These are phyloP conservation scores for Ceraclea dissimilis DNA, from an alignment of 2,888 invertebrate genomes.

Conservation along the genomic window DNA sequence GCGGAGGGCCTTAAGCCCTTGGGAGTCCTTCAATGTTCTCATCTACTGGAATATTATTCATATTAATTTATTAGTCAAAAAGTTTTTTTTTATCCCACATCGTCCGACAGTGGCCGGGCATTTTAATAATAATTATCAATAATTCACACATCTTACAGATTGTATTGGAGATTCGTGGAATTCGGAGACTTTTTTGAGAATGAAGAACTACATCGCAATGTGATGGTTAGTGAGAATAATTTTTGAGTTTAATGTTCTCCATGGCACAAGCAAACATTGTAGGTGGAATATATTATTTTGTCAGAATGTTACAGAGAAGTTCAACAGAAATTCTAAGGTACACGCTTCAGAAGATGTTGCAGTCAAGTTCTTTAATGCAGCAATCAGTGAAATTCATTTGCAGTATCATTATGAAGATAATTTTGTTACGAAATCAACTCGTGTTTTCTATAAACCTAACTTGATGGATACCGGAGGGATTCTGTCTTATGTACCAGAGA, in stretches of 20 bases:
- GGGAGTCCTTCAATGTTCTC: too few relatives aligned
- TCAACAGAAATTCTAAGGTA: constrained; percentile 47
- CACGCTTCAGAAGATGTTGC: constrained; percentile 57
- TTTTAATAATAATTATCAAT: too few relatives aligned
- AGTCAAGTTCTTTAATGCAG: constrained; percentile 54
- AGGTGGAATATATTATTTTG: constrained; percentile 9
- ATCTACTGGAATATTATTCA: too few relatives aligned
- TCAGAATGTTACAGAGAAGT: constrained; percentile 57
- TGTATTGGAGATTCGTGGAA: constrained; percentile 34
- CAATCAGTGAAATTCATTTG: constrained; percentile 52
- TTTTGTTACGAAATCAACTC: constrained; percentile 54
- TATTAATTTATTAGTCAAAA: too few relatives aligned
- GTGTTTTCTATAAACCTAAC: constrained; percentile 61
- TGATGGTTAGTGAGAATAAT: constrained; percentile 30
- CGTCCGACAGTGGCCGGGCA: too few relatives aligned
- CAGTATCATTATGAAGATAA: constrained; percentile 57
- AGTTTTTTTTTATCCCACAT: too few relatives aligned
- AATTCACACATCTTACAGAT: constrained; percentile 28
- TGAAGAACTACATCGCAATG: constrained; percentile 32
- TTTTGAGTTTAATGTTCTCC: not conserved
- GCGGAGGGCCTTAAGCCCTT: too few relatives aligned
- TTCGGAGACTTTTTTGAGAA: constrained; percentile 32
- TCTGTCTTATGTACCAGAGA: constrained; percentile 54
- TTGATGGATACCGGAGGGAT: constrained; percentile 63
- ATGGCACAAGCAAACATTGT: not conserved